phyloP scores from a whole-genome alignment of 2,888 invertebrate genomes.

The Drosophila helvetica region DNA sequence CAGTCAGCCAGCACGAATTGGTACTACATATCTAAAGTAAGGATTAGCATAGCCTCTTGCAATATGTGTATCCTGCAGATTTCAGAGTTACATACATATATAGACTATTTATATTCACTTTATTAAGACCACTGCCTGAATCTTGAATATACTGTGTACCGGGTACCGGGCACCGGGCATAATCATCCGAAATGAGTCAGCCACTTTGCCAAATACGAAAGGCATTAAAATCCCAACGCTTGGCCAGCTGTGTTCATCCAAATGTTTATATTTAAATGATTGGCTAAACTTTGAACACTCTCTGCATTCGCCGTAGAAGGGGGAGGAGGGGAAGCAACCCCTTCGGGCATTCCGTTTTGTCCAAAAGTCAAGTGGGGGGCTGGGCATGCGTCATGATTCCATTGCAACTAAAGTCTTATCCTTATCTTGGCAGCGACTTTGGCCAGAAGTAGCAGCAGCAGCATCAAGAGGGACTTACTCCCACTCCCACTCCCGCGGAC shows the following conservation, averaged over 20 bases:
- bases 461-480: slow-evolving; percentile 1
- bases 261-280: slow-evolving; percentile 37
- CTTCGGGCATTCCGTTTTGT: slow-evolving; percentile 42
- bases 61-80: too few relatives aligned
- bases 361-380: slow-evolving; percentile 63
- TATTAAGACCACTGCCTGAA: background rate
- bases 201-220: background rate
- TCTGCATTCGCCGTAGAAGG: slow-evolving; percentile 3
- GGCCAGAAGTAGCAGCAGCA: background rate
- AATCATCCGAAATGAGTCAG: background rate
- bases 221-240: slow-evolving; percentile 9
- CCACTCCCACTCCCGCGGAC: background rate
- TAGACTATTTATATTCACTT: too few relatives aligned
- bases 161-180: background rate
- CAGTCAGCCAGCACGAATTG: background rate
- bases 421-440: slow-evolving; percentile 46
- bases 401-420: slow-evolving; percentile 33
- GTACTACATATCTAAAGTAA: background rate
- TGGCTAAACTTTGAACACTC: slow-evolving; percentile 44
- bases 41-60: too few relatives aligned
- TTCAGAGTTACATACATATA: too few relatives aligned
- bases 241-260: slow-evolving; percentile 17
- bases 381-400: slow-evolving; percentile 56
- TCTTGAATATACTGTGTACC: background rate
- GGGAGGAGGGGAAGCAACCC: slow-evolving; percentile 28